Base-by-base conservation (phyloP, 37 sponge, comb jelly and placozoan genomes). In the Oopsacas minuta region DNA sequence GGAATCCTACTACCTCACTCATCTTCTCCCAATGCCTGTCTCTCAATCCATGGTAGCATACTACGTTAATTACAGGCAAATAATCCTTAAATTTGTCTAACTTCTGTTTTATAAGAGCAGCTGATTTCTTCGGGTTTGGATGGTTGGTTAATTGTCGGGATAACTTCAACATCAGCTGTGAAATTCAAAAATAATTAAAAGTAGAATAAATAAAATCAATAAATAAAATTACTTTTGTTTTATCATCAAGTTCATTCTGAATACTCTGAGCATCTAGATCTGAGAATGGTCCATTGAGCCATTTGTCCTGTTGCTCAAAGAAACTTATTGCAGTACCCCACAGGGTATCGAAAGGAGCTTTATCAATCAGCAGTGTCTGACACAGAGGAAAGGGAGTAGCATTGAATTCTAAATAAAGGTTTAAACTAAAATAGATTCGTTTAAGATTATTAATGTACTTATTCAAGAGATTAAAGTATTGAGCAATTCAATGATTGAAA, bases 211-310 rank as follows among this genome's bases (percentile, higher is more conserved):
- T 23, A 35, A 35, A 81, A 30, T 81, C 81, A 8, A 8, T 35
- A 35, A 81, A n/a, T n/a, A n/a, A n/a, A n/a, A n/a, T 5, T 20
- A 38, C 39, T 38, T 38, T 82, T 10, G 39, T 38, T 20, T 82
- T 93, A 84, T 83, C 90, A 0, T 92, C 92, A 0, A 91, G 86
- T 3, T 97, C 99, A 51, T 97, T 95, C 69, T 94, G 90, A 39
- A 97, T 91, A 37, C 87, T 37, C 85, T 97, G 95, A 49, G 95
- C 93, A 89, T 97, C 87, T 38, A 97, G 85, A 12, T 91, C 86
- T 81, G 94, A 52, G 88, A 97, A 94, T 1, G 95, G 91, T 52
- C 94, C 95, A 82, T 97, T 97, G 86, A 94, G 89, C 99, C 99
- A 97, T 37, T 81, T 84, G 12, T 97, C 99, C 37, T 97, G 87